phyloP scores from a whole-genome alignment of 2,888 invertebrate genomes.

The Troilus luridus region DNA sequence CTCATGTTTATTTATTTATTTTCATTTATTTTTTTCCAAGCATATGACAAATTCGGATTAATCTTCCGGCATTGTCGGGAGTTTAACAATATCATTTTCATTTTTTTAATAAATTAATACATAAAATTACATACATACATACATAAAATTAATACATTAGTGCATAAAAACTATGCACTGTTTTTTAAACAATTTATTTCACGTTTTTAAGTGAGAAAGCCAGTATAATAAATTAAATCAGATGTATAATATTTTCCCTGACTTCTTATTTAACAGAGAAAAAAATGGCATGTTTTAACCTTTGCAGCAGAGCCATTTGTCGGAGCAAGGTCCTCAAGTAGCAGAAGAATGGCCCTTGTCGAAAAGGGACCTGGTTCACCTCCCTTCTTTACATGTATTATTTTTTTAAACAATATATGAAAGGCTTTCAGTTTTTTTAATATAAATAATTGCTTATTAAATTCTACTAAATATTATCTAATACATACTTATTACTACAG shows the following conservation, averaged over 20 bases:
- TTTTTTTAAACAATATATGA: not conserved
- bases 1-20: too few relatives aligned
- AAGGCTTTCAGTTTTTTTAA: too few relatives aligned
- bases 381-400: not conserved
- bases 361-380: not conserved
- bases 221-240: not conserved
- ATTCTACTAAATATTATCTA: too few relatives aligned
- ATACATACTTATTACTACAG: too few relatives aligned
- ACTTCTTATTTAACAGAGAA: not conserved
- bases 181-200: not conserved
- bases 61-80: too few relatives aligned
- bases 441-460: too few relatives aligned
- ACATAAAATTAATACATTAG: too few relatives aligned
- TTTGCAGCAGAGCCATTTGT: constrained; percentile 3
- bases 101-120: too few relatives aligned
- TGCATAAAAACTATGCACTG: not conserved
- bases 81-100: too few relatives aligned
- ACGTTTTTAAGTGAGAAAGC: not conserved
- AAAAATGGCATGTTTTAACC: not conserved
- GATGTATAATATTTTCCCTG: not conserved
- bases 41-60: too few relatives aligned
- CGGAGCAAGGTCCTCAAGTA: not conserved
- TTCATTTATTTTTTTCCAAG: too few relatives aligned
- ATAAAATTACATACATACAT: too few relatives aligned
- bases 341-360: not conserved